phyloP scores from a whole-genome alignment of 2,113 vertebrate genomes.

The Muntiacus muntjak region DNA sequence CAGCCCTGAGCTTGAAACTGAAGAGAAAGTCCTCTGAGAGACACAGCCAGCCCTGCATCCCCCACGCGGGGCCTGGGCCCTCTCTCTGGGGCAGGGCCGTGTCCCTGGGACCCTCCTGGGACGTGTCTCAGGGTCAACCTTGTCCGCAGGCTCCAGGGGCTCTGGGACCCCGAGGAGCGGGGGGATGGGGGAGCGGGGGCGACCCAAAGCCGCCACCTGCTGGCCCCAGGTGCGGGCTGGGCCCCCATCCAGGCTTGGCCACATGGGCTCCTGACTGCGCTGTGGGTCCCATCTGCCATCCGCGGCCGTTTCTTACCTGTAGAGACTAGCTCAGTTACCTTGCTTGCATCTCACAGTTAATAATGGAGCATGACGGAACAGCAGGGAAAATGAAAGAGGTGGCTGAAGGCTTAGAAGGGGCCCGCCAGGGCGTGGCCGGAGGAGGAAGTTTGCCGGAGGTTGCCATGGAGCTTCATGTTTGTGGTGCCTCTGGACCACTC shows the following conservation, averaged over 20 bases:
- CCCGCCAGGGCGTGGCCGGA: fast-evolving
- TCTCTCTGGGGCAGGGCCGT: fast-evolving
- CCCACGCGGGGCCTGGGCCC: fast-evolving
- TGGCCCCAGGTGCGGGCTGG: not conserved
- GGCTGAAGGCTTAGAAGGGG: not conserved
- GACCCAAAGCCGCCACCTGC: not conserved
- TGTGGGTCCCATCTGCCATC: not conserved
- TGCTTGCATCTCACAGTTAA: not conserved
- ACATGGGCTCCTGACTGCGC: fast-evolving
- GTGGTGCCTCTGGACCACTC: not conserved
- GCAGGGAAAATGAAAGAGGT: not conserved
- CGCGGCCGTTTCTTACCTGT: fast-evolving
- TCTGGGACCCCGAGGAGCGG: fast-evolving
- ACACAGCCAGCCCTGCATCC: not conserved
- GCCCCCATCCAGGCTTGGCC: fast-evolving
- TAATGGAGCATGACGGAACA: fast-evolving
- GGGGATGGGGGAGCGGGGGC: not conserved
- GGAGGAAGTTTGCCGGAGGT: not conserved
- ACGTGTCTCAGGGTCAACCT: not conserved
- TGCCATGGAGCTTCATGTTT: not conserved
- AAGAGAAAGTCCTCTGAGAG: not conserved
- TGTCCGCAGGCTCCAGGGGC: not conserved
- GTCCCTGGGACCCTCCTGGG: fast-evolving
- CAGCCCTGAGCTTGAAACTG: not conserved
- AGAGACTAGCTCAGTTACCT: not conserved